These are phyloP conservation scores for Nephotettix cincticeps DNA, from an alignment of 1,140 invertebrate species.

Conservation along the genomic window DNA sequence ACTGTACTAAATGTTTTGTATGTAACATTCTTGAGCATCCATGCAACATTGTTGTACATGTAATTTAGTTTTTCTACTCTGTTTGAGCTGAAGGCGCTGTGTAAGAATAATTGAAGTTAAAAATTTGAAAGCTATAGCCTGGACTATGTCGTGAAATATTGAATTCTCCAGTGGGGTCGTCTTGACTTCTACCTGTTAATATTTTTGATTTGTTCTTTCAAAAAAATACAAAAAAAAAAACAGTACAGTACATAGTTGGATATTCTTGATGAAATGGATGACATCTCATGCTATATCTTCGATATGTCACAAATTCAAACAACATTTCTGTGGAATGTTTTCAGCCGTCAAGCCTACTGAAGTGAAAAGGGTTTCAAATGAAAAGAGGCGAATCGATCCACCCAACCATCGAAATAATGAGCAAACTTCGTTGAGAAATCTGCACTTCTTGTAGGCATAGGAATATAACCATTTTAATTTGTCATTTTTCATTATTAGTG, in stretches of 20 bases:
- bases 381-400: background rate
- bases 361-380: background rate
- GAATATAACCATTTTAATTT: background rate
- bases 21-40: too few species aligned
- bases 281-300: background rate
- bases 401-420: background rate
- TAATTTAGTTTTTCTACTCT: too few species aligned
- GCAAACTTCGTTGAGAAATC: background rate
- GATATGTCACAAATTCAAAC: background rate
- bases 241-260: background rate
- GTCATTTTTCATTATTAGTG: background rate
- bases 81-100: too few species aligned
- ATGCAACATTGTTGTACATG: too few species aligned
- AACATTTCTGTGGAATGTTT: slow-evolving; percentile 17
- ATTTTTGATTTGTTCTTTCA: too few species aligned
- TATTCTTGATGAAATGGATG: background rate
- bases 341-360: slow-evolving; percentile 27
- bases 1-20: too few species aligned
- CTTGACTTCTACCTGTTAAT: too few species aligned
- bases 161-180: too few species aligned
- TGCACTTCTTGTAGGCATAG: background rate
- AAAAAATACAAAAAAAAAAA: too few species aligned
- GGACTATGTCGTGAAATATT: too few species aligned
- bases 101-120: too few species aligned
- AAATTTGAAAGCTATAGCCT: too few species aligned